phyloP scores from a whole-genome alignment of 2,113 vertebrate species.

The Polypterus senegalus region DNA sequence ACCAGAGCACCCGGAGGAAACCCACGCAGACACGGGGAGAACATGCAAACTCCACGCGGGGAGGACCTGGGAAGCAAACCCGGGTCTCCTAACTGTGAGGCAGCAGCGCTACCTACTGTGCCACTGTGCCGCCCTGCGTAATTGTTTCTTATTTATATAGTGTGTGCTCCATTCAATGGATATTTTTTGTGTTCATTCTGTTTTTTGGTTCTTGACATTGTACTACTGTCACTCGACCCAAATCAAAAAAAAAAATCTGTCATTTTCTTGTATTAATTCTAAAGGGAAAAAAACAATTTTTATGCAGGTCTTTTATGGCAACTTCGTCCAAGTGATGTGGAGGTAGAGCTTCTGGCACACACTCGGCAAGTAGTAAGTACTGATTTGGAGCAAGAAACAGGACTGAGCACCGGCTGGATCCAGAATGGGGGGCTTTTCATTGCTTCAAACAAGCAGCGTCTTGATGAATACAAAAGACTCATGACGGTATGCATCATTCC shows the following conservation, averaged over 20 bases:
- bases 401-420: conserved; percentile 87
- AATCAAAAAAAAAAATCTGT: not conserved
- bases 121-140: too few relatives aligned
- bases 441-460: conserved; percentile 81
- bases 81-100: too few relatives aligned
- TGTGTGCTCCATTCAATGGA: too few relatives aligned
- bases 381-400: conserved; percentile 78
- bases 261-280: not conserved
- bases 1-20: too few relatives aligned
- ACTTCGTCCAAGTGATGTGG: conserved; percentile 85
- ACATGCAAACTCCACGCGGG: too few relatives aligned
- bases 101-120: too few relatives aligned
- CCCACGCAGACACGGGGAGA: too few relatives aligned
- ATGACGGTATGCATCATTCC: conserved; percentile 69
- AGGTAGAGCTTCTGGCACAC: conserved; percentile 85
- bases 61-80: too few relatives aligned
- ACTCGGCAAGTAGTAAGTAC: conserved; percentile 72
- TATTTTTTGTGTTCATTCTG: too few relatives aligned
- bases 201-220: not conserved
- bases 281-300: not conserved
- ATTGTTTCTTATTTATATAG: too few relatives aligned
- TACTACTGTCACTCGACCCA: too few relatives aligned
- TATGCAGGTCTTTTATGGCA: conserved; percentile 84
- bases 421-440: conserved; percentile 94
- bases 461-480: conserved; percentile 94